Evolutionary conservation across 2,113 vertebrate genomes (phyloP), one percentile per base, ranked within the genome.

Genomic region (Cairina moschata): DNA sequence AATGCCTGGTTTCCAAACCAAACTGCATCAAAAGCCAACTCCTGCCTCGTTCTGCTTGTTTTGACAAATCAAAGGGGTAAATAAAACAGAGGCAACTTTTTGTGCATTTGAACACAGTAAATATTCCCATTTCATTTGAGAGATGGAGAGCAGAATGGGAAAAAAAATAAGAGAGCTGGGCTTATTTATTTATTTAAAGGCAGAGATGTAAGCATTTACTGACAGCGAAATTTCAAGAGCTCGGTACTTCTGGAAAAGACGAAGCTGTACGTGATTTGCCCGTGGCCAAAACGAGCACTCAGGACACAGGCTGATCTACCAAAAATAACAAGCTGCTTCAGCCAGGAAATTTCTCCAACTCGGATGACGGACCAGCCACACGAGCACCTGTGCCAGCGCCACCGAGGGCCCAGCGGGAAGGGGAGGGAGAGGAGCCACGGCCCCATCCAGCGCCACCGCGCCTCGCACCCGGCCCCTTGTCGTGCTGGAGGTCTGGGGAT

Each of bases 351-450:
- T 34, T 21, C 72, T 68, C 79, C 26, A 42, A 25, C 42, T 44
- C 0, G 0, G 66, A 25, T 8, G 23, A 9, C 26, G 44, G 65
- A 46, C 0, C 4, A 17, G 58, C 54, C 32, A 31, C 75, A 25
- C 16, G 12, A 16, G 6, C 25, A 34, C 80, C 26, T 4, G 28
- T 29, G 71, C 86, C 83, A 72, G 63, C 38, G 50, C 46, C 34
- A 4, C 12, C 15, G 56, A 67, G 48, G 55, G 40, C 23, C 63
- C 11, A 9, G 31, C 48, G 36, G 65, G 34, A 40, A 55, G 6
- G 42, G 54, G 28, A 75, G 46, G 36, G 12, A 17, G 22, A 87
- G 36, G 25, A 28, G 32, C 2, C 2, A 31, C 14, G 2, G 56
- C 36, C 58, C 62, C 62, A 13, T 26, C 18, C 11, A 6, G 22